A percentile compares a stretch with the other conserved stretches of the same genome.
phyloP scores from a whole-genome alignment of 2,888 invertebrate species.

The Sepiola atlantica region DNA sequence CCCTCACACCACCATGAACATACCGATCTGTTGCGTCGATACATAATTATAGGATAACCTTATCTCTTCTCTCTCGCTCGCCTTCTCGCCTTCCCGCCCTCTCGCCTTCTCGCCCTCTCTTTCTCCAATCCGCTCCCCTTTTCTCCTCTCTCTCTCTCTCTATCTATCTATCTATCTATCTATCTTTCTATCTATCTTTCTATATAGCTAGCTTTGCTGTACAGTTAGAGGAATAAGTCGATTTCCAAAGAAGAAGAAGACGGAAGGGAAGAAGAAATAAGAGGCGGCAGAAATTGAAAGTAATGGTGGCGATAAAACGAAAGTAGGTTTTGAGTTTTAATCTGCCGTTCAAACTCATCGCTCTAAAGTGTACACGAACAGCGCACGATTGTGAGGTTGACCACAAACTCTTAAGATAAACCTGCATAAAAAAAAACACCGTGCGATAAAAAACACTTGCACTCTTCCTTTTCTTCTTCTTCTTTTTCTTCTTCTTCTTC shows the following conservation, averaged over 20 bases:
- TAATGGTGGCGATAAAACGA: not conserved
- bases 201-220: too few relatives aligned
- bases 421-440: not conserved
- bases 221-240: not conserved
- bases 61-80: too few relatives aligned
- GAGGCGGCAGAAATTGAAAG: not conserved
- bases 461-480: not conserved
- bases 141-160: too few relatives aligned
- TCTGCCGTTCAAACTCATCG: not conserved
- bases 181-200: too few relatives aligned
- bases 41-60: not conserved
- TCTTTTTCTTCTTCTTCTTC: too few relatives aligned
- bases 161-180: too few relatives aligned
- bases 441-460: constrained; percentile 10
- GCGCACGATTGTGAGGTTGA: constrained; percentile 4
- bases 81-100: too few relatives aligned
- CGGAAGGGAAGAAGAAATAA: not conserved
- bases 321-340: not conserved
- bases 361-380: constrained; percentile 32
- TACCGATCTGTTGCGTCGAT: not conserved
- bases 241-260: not conserved
- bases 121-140: too few relatives aligned
- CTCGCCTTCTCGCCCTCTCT: too few relatives aligned
- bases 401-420: not conserved
- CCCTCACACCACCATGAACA: too few relatives aligned